Conservation (phyloP, 2,113 vertebrate species). For the Gallinago jamesoni region DNA sequence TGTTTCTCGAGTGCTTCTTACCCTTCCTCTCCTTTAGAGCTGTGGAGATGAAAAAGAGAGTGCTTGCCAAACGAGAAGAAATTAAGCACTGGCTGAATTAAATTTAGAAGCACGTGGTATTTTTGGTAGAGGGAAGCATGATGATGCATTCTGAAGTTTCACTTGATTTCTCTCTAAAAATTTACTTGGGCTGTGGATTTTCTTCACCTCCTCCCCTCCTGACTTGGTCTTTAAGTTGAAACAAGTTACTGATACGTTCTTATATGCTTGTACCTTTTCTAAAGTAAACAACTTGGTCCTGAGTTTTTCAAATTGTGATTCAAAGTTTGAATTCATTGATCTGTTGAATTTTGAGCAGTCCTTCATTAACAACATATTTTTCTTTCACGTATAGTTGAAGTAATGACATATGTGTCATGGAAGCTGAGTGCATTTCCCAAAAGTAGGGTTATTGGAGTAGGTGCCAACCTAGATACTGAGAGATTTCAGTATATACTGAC, state of each 20-base stretch:
- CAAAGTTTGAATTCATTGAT: neutral
- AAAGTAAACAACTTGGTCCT: neutral
- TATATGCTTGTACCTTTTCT: neutral
- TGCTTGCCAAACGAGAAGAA: neutral
- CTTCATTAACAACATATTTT: neutral
- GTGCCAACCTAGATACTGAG: conserved; percentile 91
- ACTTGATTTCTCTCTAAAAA: neutral
- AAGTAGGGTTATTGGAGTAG: conserved; percentile 86
- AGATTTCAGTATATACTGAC: conserved; percentile 84
- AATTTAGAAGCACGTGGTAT: neutral
- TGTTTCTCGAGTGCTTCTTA: neutral
- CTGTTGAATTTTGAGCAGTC: neutral
- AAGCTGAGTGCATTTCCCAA: conserved; percentile 88
- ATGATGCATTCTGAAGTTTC: neutral
- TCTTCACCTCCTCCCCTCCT: neutral
- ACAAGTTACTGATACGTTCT: neutral
- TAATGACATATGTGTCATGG: conserved; percentile 94
- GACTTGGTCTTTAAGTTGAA: neutral
- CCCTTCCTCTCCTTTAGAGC: neutral
- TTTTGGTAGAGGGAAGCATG: neutral
- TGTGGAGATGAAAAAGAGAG: neutral
- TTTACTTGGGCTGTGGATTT: neutral
- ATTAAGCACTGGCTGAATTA: neutral
- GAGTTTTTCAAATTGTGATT: neutral
- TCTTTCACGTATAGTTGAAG: conserved; percentile 82